Percentiles rank a stretch among this genome's conserved stretches.
Evolutionary conservation across 2,113 vertebrate species (phyloP).

Genomic region (Pampusana beccarii): DNA sequence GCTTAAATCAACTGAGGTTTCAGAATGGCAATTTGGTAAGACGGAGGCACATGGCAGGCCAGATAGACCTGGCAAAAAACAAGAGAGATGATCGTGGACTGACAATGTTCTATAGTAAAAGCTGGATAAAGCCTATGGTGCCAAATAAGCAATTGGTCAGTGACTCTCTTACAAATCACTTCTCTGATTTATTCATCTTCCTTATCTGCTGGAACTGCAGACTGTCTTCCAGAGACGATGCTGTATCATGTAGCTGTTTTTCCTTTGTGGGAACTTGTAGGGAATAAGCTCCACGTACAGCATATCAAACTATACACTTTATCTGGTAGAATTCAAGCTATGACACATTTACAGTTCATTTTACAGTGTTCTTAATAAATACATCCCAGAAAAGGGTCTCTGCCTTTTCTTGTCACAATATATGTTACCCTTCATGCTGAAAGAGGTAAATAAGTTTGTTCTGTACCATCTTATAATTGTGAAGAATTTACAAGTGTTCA

Average conservation of each 20-base stretch:
- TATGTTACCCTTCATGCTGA: background rate
- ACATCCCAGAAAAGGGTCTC: background rate
- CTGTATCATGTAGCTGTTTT: background rate
- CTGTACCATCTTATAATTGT: background rate
- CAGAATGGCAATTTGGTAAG: background rate
- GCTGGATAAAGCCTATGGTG: background rate
- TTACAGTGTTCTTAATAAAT: background rate
- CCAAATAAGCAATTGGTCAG: background rate
- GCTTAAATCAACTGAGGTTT: background rate
- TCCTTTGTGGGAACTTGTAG: background rate
- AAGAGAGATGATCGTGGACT: background rate
- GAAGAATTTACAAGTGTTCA: background rate
- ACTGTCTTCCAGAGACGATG: background rate
- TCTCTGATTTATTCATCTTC: background rate
- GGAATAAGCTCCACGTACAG: background rate
- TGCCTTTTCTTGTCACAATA: background rate
- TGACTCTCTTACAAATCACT: background rate
- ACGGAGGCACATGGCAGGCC: accelerated
- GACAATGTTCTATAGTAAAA: background rate
- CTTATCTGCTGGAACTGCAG: background rate
- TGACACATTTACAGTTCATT: background rate
- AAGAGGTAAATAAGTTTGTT: background rate
- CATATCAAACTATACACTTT: background rate
- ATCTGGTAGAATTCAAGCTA: background rate
- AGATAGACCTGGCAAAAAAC: background rate